These are phyloP conservation scores for Thomomys bottae DNA, from an alignment of 2,113 vertebrate species.

Conservation along the genomic window DNA sequence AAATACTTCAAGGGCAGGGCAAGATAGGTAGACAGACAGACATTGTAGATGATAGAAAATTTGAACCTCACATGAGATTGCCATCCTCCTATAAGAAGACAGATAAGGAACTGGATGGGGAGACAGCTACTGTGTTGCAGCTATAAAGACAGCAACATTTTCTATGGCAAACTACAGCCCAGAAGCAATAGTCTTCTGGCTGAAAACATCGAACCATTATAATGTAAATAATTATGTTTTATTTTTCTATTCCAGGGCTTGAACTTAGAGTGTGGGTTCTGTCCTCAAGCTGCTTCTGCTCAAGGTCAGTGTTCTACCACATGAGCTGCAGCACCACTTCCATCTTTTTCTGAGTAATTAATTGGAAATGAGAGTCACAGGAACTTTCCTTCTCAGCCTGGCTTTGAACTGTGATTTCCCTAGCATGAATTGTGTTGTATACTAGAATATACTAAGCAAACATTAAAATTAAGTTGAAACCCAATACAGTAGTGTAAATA, in stretches of 20 bases:
- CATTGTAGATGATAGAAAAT: not conserved
- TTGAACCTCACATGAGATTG: not conserved
- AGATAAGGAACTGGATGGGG: not conserved
- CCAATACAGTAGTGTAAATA: not conserved
- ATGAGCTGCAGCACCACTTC: too few species aligned
- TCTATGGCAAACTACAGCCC: not conserved
- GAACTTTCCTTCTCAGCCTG: too few species aligned
- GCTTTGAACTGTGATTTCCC: too few species aligned
- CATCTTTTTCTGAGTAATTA: too few species aligned
- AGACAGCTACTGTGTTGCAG: not conserved
- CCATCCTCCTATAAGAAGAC: not conserved
- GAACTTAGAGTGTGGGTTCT: too few species aligned
- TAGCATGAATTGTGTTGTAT: not conserved
- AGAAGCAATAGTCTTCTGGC: not conserved
- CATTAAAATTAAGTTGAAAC: conserved; percentile 37
- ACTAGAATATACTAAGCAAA: not conserved
- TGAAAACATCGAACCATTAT: not conserved
- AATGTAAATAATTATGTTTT: too few species aligned
- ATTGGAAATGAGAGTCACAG: too few species aligned
- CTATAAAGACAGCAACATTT: not conserved
- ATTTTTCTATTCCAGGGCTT: too few species aligned
- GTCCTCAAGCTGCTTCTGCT: too few species aligned
- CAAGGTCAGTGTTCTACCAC: too few species aligned
- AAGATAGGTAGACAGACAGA: not conserved
- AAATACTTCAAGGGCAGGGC: not conserved